These are phyloP conservation scores for Neomicropteryx cornuta DNA, from an alignment of 1,140 invertebrate genomes.

Conservation along the genomic window DNA sequence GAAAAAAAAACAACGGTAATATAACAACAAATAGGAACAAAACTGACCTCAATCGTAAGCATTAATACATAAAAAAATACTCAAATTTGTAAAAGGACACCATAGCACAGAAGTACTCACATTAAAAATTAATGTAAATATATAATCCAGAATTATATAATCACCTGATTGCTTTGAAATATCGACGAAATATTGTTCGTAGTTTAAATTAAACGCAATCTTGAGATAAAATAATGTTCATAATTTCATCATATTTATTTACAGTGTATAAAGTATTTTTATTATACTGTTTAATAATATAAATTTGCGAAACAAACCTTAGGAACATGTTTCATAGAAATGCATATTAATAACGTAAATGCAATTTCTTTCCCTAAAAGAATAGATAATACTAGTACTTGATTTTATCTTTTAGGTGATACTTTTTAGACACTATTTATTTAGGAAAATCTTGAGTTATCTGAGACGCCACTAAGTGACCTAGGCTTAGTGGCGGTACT, in stretches of 20 bases:
- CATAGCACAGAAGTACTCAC: too few relatives aligned
- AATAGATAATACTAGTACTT: neutral
- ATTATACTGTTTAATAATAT: neutral
- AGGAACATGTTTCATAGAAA: neutral
- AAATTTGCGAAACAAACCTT: slow-evolving; percentile 15
- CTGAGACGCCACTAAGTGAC: slow-evolving; percentile 11
- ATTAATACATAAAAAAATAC: too few relatives aligned
- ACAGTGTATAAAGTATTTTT: neutral
- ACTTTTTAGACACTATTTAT: too few relatives aligned
- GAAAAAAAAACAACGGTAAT: too few relatives aligned
- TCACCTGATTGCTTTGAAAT: too few relatives aligned
- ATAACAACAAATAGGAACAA: too few relatives aligned
- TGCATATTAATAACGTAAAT: neutral
- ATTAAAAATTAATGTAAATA: too few relatives aligned
- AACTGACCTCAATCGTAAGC: too few relatives aligned
- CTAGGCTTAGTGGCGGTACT: slow-evolving; percentile 22
- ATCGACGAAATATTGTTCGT: slow-evolving; percentile 1
- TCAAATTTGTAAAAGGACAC: too few relatives aligned
- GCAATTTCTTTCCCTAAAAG: neutral
- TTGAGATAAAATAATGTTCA: slow-evolving; percentile 17
- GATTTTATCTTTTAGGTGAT: neutral
- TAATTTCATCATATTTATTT: slow-evolving; percentile 19
- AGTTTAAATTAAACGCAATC: slow-evolving; percentile 8
- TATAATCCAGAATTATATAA: too few relatives aligned
- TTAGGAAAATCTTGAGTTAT: slow-evolving; percentile 13